Evolutionary conservation across 2,888 invertebrate genomes (phyloP).

Genomic region (Slavum lentiscoides): DNA sequence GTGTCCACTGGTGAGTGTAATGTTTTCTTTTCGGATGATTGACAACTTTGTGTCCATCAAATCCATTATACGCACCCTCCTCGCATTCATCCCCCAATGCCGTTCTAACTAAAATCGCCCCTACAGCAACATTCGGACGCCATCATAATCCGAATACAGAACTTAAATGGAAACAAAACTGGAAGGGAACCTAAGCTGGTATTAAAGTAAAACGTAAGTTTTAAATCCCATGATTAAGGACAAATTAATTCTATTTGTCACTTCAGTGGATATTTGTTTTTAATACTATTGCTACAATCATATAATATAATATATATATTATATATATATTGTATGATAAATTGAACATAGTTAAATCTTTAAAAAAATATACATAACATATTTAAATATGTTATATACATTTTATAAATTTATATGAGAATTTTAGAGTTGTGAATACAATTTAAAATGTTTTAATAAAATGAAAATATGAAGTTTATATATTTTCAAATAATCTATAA

Average conservation of each 20-base stretch:
- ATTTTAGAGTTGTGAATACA: too few relatives aligned
- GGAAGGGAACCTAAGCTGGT: constrained; percentile 45
- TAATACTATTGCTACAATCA: constrained; percentile 5
- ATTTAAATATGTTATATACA: too few relatives aligned
- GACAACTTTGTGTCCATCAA: constrained; percentile 33
- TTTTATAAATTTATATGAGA: too few relatives aligned
- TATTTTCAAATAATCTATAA: neutral
- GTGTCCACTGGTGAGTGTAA: constrained; percentile 18
- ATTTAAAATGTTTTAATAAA: too few relatives aligned
- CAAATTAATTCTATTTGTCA: constrained; percentile 38
- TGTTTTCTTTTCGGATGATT: constrained; percentile 50
- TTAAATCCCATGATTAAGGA: constrained; percentile 40
- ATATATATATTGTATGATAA: neutral
- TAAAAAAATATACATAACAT: too few relatives aligned
- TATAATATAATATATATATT: neutral
- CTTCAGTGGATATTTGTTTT: constrained; percentile 34
- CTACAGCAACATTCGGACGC: constrained; percentile 17
- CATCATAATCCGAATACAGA: constrained; percentile 41
- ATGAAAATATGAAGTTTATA: too few relatives aligned
- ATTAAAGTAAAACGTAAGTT: constrained; percentile 50
- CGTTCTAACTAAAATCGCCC: constrained; percentile 27
- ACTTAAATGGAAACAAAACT: constrained; percentile 51
- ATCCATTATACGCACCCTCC: constrained; percentile 32
- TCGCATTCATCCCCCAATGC: constrained; percentile 2
- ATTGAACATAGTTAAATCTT: too few relatives aligned